Evolutionary conservation across 2,113 vertebrate genomes (phyloP).

Genomic region (Alligator mississippiensis): DNA sequence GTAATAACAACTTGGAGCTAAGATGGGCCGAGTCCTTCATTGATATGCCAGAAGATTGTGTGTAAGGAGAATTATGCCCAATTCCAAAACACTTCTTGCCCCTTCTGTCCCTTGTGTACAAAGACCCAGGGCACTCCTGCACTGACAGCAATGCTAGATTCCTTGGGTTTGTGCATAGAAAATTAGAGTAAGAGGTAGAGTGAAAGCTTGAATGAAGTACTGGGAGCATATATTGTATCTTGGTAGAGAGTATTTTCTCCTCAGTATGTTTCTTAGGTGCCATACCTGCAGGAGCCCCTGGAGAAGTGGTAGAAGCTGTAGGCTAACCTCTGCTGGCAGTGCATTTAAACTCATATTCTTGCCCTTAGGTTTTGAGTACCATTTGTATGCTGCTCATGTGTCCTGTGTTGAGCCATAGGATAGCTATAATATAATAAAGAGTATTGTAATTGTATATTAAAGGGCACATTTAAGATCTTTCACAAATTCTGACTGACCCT

Average conservation of each 20-base stretch:
- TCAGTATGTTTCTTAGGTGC: neutral
- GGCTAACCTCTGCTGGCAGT: neutral
- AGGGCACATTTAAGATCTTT: neutral
- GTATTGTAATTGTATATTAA: neutral
- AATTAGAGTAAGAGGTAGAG: neutral
- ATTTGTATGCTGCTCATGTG: neutral
- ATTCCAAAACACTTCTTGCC: neutral
- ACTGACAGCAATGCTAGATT: neutral
- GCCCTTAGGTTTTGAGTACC: neutral
- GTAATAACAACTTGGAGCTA: neutral
- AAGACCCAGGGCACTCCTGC: neutral
- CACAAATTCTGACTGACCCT: neutral
- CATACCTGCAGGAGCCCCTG: neutral
- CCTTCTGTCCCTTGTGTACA: neutral
- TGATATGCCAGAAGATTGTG: neutral
- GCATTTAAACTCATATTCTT: neutral
- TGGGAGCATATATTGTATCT: neutral
- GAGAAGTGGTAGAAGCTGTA: neutral
- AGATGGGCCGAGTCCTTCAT: neutral
- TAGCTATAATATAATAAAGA: neutral
- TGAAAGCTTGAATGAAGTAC: no score
- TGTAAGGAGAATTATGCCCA: neutral
- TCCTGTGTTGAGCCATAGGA: neutral
- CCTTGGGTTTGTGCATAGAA: neutral
- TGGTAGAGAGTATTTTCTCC: neutral